These are phyloP conservation scores for Zaprionus capensis DNA, from an alignment of 1,140 invertebrate species.

Conservation along the genomic window DNA sequence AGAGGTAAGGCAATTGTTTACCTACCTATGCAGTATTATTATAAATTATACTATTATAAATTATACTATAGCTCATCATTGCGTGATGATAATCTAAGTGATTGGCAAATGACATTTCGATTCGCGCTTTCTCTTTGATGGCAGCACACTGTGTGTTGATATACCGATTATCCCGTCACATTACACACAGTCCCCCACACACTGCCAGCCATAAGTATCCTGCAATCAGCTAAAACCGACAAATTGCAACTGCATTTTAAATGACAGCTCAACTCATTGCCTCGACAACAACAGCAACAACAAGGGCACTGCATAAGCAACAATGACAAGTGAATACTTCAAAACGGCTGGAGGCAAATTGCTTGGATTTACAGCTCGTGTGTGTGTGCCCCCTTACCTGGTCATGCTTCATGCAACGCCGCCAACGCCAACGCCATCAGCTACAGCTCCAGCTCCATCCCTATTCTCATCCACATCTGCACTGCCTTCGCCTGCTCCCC, in stretches of 20 bases:
- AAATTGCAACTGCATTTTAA: constrained; percentile 52
- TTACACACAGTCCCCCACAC: constrained; percentile 5
- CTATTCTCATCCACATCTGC: no score
- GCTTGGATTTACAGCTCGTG: constrained; percentile 52
- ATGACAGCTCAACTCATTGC: constrained; percentile 33
- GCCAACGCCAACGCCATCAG: no score
- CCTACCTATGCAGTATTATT: no score
- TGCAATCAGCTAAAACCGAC: constrained; percentile 35
- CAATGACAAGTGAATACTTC: constrained; percentile 21
- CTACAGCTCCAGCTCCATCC: no score
- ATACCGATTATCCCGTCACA: constrained; percentile 28
- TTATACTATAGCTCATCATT: neutral
- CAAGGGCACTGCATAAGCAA: constrained; percentile 6
- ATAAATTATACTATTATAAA: no score
- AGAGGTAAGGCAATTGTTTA: no score
- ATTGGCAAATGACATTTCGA: constrained; percentile 10
- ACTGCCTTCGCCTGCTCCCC: neutral
- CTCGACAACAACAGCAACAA: constrained; percentile 25
- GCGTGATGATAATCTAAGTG: neutral
- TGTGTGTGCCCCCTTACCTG: neutral
- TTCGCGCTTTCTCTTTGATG: neutral
- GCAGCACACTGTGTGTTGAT: constrained; percentile 1
- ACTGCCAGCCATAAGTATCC: neutral
- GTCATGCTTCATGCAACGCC: neutral
- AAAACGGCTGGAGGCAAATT: constrained; percentile 53